Percentiles rank a stretch among this genome's conserved stretches.
phyloP scores from a whole-genome alignment of 2,888 invertebrate species.

The Drosophila mercatorum region DNA sequence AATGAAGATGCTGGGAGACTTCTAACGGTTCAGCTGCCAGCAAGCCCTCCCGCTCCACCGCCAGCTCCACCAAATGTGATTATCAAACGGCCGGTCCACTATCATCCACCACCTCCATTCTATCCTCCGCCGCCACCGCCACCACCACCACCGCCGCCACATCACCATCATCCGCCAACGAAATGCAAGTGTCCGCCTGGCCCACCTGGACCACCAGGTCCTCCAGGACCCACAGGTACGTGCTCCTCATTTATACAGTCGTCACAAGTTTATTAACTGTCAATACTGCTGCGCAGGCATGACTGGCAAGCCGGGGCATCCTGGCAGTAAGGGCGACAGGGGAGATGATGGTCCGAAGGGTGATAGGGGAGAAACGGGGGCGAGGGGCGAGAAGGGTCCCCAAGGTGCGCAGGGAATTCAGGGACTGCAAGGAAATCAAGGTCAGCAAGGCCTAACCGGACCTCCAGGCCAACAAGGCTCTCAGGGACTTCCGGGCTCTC shows the following conservation, averaged over 20 bases:
- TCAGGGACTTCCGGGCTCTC: slow-evolving; percentile 39
- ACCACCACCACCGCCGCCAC: slow-evolving; percentile 11
- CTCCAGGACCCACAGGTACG: slow-evolving; percentile 24
- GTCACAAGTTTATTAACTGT: too few species aligned
- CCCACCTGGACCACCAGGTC: slow-evolving; percentile 45
- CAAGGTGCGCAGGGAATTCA: slow-evolving; percentile 24
- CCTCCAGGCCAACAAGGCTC: slow-evolving; percentile 33
- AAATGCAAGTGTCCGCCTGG: slow-evolving; percentile 47
- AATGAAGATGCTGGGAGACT: slow-evolving; percentile 14
- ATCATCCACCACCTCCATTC: slow-evolving; percentile 25
- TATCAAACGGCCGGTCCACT: slow-evolving; percentile 25
- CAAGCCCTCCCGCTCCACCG: slow-evolving; percentile 15
- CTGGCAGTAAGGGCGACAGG: slow-evolving; percentile 32
- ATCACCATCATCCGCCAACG: slow-evolving; percentile 15
- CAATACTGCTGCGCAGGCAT: slow-evolving; percentile 9
- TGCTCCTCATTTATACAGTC: neutral
- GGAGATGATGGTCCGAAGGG: slow-evolving; percentile 24
- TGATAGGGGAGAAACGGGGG: slow-evolving; percentile 25
- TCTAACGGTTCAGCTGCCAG: slow-evolving; percentile 26
- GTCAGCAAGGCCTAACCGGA: slow-evolving; percentile 24
- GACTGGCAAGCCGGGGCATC: slow-evolving; percentile 30
- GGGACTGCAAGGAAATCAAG: slow-evolving; percentile 38
- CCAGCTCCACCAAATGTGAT: slow-evolving; percentile 38
- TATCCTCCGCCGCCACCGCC: slow-evolving; percentile 19
- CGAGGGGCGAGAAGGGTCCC: slow-evolving; percentile 34